Percentiles rank a stretch among this genome's conserved stretches.
Evolutionary conservation across 2,888 invertebrate genomes (phyloP).

Genomic region (Platynereis dumerilii): DNA sequence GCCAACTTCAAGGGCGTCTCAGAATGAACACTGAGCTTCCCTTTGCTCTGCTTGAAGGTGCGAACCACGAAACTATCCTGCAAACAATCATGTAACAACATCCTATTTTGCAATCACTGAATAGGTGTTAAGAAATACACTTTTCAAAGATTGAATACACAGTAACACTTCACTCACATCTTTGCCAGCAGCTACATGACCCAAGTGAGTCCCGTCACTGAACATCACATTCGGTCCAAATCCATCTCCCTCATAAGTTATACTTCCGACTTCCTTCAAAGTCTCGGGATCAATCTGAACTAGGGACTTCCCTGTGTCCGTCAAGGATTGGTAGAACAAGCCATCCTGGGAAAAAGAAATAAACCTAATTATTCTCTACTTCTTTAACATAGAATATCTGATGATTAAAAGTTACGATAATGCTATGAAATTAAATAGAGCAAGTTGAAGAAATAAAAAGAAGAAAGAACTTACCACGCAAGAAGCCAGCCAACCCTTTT

Average conservation of each 20-base stretch:
- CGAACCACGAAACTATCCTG: slow-evolving; percentile 83
- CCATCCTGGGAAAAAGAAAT: slow-evolving; percentile 20
- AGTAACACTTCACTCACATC: slow-evolving; percentile 72
- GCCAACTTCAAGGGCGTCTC: slow-evolving; percentile 80
- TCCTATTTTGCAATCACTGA: no score
- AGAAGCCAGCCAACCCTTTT: slow-evolving; percentile 85
- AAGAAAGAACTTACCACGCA: slow-evolving; percentile 73
- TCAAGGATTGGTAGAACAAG: slow-evolving; percentile 77
- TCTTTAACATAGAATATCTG: background rate
- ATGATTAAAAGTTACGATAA: no score
- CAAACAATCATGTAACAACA: slow-evolving; percentile 28
- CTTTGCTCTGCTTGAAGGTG: slow-evolving; percentile 72
- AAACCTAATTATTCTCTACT: no score
- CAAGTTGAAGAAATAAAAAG: background rate
- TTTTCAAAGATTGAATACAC: background rate
- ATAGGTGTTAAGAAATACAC: no score
- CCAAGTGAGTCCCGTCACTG: slow-evolving; percentile 80
- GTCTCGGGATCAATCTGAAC: slow-evolving; percentile 69
- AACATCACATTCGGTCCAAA: slow-evolving; percentile 70
- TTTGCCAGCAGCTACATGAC: slow-evolving; percentile 79
- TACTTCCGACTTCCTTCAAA: slow-evolving; percentile 63
- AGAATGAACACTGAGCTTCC: slow-evolving; percentile 65
- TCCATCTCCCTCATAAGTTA: slow-evolving; percentile 49
- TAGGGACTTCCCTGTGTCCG: slow-evolving; percentile 67
- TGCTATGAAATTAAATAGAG: background rate